These are phyloP conservation scores for Dryobota labecula DNA, from an alignment of 2,888 invertebrate species.

Conservation along the genomic window DNA sequence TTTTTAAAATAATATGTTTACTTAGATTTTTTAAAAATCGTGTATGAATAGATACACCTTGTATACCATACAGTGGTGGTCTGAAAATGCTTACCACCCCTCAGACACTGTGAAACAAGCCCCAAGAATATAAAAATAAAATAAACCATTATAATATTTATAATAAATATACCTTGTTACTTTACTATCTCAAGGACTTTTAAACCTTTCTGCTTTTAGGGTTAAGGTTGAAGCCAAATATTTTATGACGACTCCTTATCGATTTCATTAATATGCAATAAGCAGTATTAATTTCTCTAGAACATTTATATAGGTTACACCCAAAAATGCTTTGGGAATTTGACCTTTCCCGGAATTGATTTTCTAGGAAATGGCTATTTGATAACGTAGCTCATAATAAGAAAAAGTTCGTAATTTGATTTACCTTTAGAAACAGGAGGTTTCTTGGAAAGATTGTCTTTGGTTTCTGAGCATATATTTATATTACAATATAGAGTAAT, in stretches of 20 bases:
- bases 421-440: background rate
- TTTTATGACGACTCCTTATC: background rate
- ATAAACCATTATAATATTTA: too few relatives aligned
- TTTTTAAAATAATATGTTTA: too few relatives aligned
- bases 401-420: background rate
- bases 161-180: too few relatives aligned
- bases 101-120: too few relatives aligned
- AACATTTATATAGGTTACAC: background rate
- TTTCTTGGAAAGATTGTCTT: background rate
- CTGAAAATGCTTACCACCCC: too few relatives aligned
- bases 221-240: background rate
- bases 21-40: too few relatives aligned
- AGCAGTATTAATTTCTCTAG: background rate
- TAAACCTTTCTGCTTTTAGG: too few relatives aligned
- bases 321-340: background rate
- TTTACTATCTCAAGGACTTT: too few relatives aligned
- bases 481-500: background rate
- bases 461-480: background rate
- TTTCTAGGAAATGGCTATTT: constrained; percentile 8
- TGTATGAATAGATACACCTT: too few relatives aligned
- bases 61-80: too few relatives aligned
- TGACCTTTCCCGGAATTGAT: background rate
- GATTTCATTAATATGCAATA: background rate
- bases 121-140: too few relatives aligned
- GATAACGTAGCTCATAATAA: background rate